Base-by-base conservation (phyloP, 2,888 invertebrate genomes). In the Steinernema hermaphroditum region DNA sequence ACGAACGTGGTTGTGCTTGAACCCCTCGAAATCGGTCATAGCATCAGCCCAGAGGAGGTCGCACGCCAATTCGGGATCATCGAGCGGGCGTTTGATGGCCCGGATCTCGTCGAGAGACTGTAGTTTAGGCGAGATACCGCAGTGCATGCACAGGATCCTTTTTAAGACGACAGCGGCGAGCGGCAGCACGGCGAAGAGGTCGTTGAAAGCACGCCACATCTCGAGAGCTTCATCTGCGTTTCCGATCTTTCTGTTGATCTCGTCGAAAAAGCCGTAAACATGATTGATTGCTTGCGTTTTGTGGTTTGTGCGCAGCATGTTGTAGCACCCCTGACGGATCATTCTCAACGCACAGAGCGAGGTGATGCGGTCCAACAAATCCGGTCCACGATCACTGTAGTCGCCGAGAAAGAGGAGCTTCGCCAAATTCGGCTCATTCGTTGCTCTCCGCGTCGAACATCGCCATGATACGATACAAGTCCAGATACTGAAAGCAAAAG, bases 11-110 rank as follows among this genome's bases (percentile, higher is more conserved):
- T 76, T 76, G 22, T 49, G 71, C 37, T 68, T 24, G 70, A 41
- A 76, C 12, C 75, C 75, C 34, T 57, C 46, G 12, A 77, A 69
- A 32, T 46, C 75, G 54, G 76, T 72, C 73, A 77, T 75, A 41
- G 80, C 80, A 43, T 80, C 80, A 16, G 80, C 70, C 80, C 80
- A 80, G 8, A 80, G 71, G n/a, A 80, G 70, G 57, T 80, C 80
- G 68, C 72, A 74, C 14, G 76, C 75, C 44, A 46, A 57, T 32
- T 62, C 12, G 54, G 73, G 72, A 19, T 74, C 73, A 12, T 54
- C 44, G 9, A 78, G 41, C 8, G 78, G 78, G 22, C 78, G 71
- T 27, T 74, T 70, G 46, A 78, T 75, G 12, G 69, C 46, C 9
- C 57, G 34, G 32, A 78, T 78, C 34, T 78, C 77, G 34, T 78